Evolutionary conservation across 2,888 invertebrate genomes (phyloP).

Genomic region (Caradrina kadenii): DNA sequence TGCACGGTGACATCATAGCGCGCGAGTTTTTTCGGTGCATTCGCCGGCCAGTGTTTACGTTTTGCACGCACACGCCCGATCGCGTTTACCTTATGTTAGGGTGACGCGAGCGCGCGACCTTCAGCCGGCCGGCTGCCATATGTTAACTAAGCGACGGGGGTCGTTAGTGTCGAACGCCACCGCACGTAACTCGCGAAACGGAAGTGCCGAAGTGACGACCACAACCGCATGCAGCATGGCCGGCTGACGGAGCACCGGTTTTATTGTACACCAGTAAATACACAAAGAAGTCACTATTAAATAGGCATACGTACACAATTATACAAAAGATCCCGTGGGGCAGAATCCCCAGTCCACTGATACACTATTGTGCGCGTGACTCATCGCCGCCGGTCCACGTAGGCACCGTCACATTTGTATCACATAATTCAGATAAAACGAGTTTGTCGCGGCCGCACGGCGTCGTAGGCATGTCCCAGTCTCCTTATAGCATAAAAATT

Average conservation of each 20-base stretch:
- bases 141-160: conserved; percentile 53
- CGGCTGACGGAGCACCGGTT: conserved; percentile 68
- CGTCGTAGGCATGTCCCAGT: conserved; percentile 70
- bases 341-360: conserved; percentile 67
- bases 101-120: conserved; percentile 79
- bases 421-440: conserved; percentile 65
- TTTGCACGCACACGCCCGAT: conserved; percentile 78
- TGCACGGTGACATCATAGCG: conserved; percentile 88
- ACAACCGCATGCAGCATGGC: conserved; percentile 54
- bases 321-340: conserved; percentile 61
- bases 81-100: conserved; percentile 75
- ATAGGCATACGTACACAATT: conserved; percentile 64
- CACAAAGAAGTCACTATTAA: conserved; percentile 47
- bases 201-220: conserved; percentile 43
- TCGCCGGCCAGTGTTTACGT: conserved; percentile 86
- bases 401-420: conserved; percentile 73
- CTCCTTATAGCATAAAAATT: conserved; percentile 69
- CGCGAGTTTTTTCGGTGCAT: conserved; percentile 85
- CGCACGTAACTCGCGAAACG: conserved; percentile 19
- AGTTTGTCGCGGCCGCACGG: conserved; percentile 57
- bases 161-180: conserved; percentile 24
- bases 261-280: conserved; percentile 69
- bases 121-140: conserved; percentile 65
- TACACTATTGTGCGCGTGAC: conserved; percentile 71
- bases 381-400: conserved; percentile 73